Evolutionary conservation across 2,797 vertebrate genomes (phyloP), one percentile per base, ranked within the genome.

Genomic region (Leptatherina wallacei): DNA sequence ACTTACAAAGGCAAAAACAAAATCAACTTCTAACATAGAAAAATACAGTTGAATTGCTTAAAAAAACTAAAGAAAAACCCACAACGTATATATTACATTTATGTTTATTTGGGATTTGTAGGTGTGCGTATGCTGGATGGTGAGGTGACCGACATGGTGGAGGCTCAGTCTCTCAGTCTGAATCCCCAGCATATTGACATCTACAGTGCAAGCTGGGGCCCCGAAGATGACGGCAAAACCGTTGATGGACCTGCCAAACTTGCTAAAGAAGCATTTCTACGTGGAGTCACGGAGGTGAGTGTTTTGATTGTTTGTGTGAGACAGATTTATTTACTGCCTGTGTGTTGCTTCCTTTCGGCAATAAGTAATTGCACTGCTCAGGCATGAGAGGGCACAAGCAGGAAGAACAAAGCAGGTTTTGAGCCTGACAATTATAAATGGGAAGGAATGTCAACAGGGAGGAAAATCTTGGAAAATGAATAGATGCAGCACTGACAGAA

Each of bases 181-280:
- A 98, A 97, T 61, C 96, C 97, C 77, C 95, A 98, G 83, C 97
- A 99, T 93, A 98, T 99, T 63, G 95, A 99, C 90, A 91, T 99
- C 91, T 99, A 99, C 92, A 99, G 98, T 3, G 98, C 97, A 85
- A 99, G 98, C 92, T 99, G 98, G 98, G 98, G 98, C 80, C 98
- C 98, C 0, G 98, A 99, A 91, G 98, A 99, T 0, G 98, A 99
- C 0, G 98, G 98, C 75, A 99, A 99, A 93, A 99, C 98, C 0
- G 98, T 99, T 40, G 98, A 99, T 0, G 98, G 98, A 54, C 98
- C 98, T 0, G 98, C 97, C 71, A 98, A 96, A 89, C 92, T 99
- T 0, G 97, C 98, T 0, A 97, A 97, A 88, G 97, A 98, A 88
- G 98, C 98, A 38, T 99, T 99, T 80, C 93, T 96, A 72, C 95